phyloP scores from a whole-genome alignment of 2,888 invertebrate genomes.

The Trichacis sp. region DNA sequence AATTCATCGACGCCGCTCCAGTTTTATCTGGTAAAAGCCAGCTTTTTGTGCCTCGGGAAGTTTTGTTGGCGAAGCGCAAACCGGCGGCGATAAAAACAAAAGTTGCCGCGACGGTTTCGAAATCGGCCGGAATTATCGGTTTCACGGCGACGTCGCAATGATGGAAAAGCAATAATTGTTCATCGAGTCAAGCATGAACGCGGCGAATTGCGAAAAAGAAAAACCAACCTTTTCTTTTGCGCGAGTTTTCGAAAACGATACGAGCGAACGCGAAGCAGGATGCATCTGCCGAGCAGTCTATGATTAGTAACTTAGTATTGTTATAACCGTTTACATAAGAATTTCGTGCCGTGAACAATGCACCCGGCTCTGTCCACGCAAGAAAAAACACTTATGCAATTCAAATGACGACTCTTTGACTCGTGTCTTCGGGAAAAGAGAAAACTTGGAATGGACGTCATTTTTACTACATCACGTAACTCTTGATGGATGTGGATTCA shows the following conservation, averaged over 20 bases:
- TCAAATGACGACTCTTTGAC: conserved; percentile 47
- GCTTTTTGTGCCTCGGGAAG: not conserved
- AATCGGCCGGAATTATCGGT: not conserved
- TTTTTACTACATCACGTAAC: conserved; percentile 11
- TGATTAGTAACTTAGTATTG: conserved; percentile 57
- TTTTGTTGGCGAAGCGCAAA: too few relatives aligned
- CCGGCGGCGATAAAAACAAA: too few relatives aligned
- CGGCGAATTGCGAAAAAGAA: conserved; percentile 12
- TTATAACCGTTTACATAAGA: conserved; percentile 61
- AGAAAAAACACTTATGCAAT: conserved; percentile 50
- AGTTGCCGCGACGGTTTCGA: not conserved
- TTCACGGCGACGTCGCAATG: not conserved
- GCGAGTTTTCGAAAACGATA: conserved; percentile 39
- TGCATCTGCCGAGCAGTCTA: conserved; percentile 44
- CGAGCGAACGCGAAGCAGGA: conserved; percentile 41
- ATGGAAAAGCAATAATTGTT: conserved; percentile 27
- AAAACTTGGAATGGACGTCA: conserved; percentile 27
- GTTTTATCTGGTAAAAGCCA: not conserved
- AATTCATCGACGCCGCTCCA: not conserved
- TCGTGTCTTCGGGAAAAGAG: conserved; percentile 38
- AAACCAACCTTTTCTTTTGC: not conserved
- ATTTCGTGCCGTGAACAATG: conserved; percentile 55
- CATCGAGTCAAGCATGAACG: conserved; percentile 27
- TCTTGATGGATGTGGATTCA: not conserved
- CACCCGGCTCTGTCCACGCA: conserved; percentile 39